These are phyloP conservation scores for Etheostoma spectabile DNA, from an alignment of 2,113 vertebrate genomes.

Conservation along the genomic window DNA sequence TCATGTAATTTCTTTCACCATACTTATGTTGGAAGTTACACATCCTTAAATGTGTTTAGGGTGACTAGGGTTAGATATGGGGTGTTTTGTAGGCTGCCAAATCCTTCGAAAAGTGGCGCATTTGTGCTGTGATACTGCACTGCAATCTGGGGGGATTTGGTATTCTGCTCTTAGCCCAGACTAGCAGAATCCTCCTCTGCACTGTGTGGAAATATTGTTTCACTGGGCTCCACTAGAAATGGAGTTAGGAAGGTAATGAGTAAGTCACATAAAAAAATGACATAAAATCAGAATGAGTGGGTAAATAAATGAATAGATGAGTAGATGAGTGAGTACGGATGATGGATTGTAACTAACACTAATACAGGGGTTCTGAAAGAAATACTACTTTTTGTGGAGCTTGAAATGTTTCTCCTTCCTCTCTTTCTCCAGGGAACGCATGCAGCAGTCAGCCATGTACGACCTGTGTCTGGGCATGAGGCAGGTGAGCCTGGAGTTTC, in stretches of 20 bases:
- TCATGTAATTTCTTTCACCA: neutral
- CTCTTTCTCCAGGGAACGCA: constrained; percentile 88
- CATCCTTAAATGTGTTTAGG: constrained; percentile 6
- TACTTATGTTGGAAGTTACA: neutral
- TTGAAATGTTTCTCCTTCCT: neutral
- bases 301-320: neutral
- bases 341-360: neutral
- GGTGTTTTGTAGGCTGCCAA: constrained; percentile 21
- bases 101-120: constrained; percentile 59
- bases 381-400: neutral
- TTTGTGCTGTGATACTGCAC: constrained; percentile 67
- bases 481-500: constrained; percentile 97
- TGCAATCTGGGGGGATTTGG: constrained; percentile 74
- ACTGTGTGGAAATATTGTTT: constrained; percentile 64
- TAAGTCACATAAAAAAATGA: constrained; percentile 2
- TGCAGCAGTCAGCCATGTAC: constrained; percentile 99
- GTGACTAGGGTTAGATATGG: constrained; percentile 24
- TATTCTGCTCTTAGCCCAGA: constrained; percentile 72
- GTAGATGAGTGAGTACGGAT: neutral
- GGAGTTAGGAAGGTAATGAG: constrained; percentile 14
- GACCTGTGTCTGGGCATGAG: constrained; percentile 98
- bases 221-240: constrained; percentile 39
- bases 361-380: neutral
- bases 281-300: constrained; percentile 13
- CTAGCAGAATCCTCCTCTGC: constrained; percentile 64